phyloP scores from a whole-genome alignment of 2,888 invertebrate species.

The Gasteruption jaculator region DNA sequence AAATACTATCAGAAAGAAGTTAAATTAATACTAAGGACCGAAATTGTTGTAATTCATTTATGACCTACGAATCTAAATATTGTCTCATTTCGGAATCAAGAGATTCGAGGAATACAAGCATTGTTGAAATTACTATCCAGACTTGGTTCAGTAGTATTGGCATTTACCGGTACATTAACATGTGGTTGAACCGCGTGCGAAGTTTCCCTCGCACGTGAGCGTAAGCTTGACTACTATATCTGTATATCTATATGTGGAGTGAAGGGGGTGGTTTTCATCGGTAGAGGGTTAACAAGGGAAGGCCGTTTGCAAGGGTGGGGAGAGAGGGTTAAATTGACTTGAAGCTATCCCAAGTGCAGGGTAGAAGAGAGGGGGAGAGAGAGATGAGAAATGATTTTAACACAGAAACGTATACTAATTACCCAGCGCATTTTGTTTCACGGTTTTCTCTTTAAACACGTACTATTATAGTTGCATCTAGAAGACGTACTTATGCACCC shows the following conservation, averaged over 20 bases:
- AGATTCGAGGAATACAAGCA: too few relatives aligned
- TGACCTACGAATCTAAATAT: too few relatives aligned
- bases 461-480: conserved; percentile 50
- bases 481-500: too few relatives aligned
- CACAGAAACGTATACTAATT: conserved; percentile 41
- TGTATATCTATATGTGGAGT: conserved; percentile 17
- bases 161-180: background rate
- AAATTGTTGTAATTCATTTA: too few relatives aligned
- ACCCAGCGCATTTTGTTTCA: conserved; percentile 40
- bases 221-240: too few relatives aligned
- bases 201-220: conserved; percentile 9
- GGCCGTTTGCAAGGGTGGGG: conserved; percentile 2
- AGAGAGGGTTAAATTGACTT: conserved; percentile 6
- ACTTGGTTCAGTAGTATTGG: too few relatives aligned
- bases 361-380: conserved; percentile 11
- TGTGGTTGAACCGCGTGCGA: background rate
- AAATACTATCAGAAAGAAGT: too few relatives aligned
- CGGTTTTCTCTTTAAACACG: conserved; percentile 40
- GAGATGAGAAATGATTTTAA: conserved; percentile 13
- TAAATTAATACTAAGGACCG: too few relatives aligned
- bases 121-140: too few relatives aligned
- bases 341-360: conserved; percentile 9
- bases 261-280: conserved; percentile 3
- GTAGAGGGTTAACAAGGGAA: background rate
- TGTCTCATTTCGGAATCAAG: too few relatives aligned